phyloP scores from a whole-genome alignment of 2,113 vertebrate genomes.

The Myiozetetes cayanensis region DNA sequence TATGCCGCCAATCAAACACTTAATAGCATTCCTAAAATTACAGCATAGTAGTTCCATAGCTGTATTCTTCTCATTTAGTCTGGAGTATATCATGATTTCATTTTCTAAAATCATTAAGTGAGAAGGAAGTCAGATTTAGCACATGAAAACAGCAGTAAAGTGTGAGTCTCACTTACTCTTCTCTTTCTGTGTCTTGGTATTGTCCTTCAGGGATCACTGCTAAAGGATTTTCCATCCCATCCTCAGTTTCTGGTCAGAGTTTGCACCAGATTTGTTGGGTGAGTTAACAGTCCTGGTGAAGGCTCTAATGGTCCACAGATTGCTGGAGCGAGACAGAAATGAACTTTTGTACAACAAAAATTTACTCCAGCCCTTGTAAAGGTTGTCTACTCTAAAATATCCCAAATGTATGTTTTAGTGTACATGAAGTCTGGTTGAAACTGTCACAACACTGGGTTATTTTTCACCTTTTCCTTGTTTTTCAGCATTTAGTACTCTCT shows the following conservation, averaged over 20 bases:
- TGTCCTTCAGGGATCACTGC: not conserved
- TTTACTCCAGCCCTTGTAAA: not conserved
- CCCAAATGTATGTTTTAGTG: not conserved
- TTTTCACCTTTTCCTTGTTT: not conserved
- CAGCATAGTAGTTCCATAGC: not conserved
- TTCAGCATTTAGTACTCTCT: not conserved
- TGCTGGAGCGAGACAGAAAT: not conserved
- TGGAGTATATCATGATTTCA: not conserved
- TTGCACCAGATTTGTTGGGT: not conserved
- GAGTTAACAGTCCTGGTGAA: not conserved
- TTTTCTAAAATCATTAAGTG: conserved; percentile 6
- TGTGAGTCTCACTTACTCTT: not conserved
- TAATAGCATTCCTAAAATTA: not conserved
- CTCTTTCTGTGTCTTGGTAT: not conserved
- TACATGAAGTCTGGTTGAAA: not conserved
- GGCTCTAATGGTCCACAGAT: not conserved
- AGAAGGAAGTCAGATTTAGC: not conserved
- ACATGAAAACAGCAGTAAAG: not conserved
- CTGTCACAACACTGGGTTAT: not conserved
- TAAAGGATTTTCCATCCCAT: not conserved
- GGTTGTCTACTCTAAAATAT: not conserved
- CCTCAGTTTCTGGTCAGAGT: not conserved
- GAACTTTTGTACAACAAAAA: not conserved
- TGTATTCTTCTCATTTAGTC: not conserved
- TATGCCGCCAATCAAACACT: not conserved